Evolutionary conservation across 92 coral and sea anemone species (phyloP).

Genomic region (Chrysogorgia sp.): DNA sequence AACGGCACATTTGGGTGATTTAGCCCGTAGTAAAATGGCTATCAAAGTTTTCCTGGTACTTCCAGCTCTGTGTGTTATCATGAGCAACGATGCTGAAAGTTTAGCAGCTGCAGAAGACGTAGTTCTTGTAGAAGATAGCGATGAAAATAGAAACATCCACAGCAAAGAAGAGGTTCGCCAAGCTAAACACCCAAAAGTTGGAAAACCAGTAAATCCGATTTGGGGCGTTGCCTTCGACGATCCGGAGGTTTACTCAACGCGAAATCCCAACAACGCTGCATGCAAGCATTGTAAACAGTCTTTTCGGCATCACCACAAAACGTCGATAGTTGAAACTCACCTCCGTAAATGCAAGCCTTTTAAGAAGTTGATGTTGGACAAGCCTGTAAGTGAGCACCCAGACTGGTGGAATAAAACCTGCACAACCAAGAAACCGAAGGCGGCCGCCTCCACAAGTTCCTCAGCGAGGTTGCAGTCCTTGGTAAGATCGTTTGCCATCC

Average conservation of each 20-base stretch:
- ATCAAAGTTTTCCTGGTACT: constrained; percentile 1
- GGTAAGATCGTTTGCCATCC: constrained; percentile 12
- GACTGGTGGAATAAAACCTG: no score
- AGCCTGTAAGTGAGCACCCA: no score
- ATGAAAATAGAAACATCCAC: no score
- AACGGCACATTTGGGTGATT: no score
- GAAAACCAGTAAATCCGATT: constrained; percentile 9
- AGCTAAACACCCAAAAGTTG: constrained; percentile 25
- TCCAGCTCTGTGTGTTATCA: constrained; percentile 21
- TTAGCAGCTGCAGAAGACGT: not conserved
- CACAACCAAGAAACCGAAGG: not conserved
- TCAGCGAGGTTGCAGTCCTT: constrained; percentile 16
- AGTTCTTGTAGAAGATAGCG: constrained; percentile 1
- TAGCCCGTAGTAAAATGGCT: not conserved
- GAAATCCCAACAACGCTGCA: constrained; percentile 17
- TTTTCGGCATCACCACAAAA: constrained; percentile 20
- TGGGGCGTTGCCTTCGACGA: constrained; percentile 23
- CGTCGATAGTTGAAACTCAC: no score
- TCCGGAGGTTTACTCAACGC: no score
- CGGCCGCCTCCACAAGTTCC: constrained; percentile 1
- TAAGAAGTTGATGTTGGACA: no score
- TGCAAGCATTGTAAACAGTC: constrained; percentile 29
- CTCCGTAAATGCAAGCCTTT: constrained; percentile 35
- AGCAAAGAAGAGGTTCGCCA: not conserved
- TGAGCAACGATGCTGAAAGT: constrained; percentile 9